These are phyloP conservation scores for Cliona cf. orientalis DNA, from an alignment of 37 sponge, comb jelly and placozoan genomes.

Conservation along the genomic window DNA sequence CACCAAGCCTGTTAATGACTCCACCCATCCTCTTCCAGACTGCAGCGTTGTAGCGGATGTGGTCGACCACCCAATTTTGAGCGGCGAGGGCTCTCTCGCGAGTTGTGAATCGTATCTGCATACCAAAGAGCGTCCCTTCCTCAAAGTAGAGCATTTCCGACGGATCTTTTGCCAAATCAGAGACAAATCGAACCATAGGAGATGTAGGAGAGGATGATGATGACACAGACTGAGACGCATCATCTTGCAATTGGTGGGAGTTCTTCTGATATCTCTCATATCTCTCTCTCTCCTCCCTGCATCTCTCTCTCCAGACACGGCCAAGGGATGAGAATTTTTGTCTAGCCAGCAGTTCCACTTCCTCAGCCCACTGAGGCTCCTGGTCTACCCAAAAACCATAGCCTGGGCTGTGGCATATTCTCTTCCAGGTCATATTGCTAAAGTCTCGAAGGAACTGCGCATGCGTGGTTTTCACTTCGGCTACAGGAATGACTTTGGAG, in stretches of 20 bases:
- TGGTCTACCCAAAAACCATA: constrained; percentile 85
- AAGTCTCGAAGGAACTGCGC: constrained; percentile 46
- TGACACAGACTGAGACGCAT: not conserved
- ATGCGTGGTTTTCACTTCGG: constrained; percentile 42
- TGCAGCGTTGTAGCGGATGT: constrained; percentile 28
- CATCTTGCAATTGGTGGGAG: not conserved
- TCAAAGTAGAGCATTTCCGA: constrained; percentile 85
- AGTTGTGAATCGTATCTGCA: constrained; percentile 70
- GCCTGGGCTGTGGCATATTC: constrained; percentile 84
- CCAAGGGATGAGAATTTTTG: constrained; percentile 52
- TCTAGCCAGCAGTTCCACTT: constrained; percentile 36
- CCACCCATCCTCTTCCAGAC: constrained; percentile 17
- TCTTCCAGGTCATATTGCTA: constrained; percentile 56
- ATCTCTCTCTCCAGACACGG: constrained; percentile 66
- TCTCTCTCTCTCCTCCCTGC: constrained; percentile 48
- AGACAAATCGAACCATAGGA: constrained; percentile 57
- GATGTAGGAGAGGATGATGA: too few relatives aligned
- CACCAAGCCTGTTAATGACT: constrained; percentile 41
- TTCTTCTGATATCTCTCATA: not conserved
- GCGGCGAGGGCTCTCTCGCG: constrained; percentile 42
- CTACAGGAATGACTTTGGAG: constrained; percentile 54
- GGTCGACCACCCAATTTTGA: constrained; percentile 54
- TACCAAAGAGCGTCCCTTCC: constrained; percentile 86
- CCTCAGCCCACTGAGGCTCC: constrained; percentile 24
- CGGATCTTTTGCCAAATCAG: constrained; percentile 50